Percentiles rank a stretch among this genome's conserved stretches.
These are phyloP conservation scores for Zaprionus taronus DNA, from an alignment of 1,140 invertebrate genomes.

Conservation along the genomic window DNA sequence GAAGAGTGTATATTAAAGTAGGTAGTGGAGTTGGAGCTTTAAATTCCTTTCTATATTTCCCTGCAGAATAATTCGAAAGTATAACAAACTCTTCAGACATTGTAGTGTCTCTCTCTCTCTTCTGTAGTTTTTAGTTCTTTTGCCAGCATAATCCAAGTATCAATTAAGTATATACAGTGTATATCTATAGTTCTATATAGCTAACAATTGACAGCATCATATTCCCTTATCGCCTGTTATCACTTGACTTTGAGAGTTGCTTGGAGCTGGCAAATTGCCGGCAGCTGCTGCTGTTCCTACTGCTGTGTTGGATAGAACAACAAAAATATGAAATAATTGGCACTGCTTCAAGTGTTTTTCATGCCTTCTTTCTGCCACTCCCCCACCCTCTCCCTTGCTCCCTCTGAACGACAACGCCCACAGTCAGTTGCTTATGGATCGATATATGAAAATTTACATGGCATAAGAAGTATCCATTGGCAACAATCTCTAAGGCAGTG, in stretches of 20 bases:
- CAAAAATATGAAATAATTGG: conserved; percentile 52
- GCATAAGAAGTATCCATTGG: conserved; percentile 30
- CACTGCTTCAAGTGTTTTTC: conserved; percentile 45
- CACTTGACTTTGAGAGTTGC: conserved; percentile 33
- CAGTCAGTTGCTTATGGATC: conserved; percentile 31
- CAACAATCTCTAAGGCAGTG: conserved; percentile 8
- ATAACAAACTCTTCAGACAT: too few species aligned
- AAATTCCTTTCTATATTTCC: background rate
- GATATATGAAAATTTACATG: conserved; percentile 56
- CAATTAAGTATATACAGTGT: background rate
- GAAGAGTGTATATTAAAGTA: background rate
- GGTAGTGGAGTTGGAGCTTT: background rate
- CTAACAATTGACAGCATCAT: conserved; percentile 29
- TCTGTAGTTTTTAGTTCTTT: background rate
- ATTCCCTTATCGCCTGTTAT: conserved; percentile 51
- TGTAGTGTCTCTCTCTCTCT: too few species aligned
- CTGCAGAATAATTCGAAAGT: too few species aligned
- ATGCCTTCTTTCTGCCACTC: background rate
- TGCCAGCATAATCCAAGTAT: background rate
- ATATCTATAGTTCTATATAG: background rate
- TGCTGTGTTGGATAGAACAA: conserved; percentile 3
- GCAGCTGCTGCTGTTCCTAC: background rate
- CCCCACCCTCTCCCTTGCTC: too few species aligned
- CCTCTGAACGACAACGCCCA: background rate
- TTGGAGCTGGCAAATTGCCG: conserved; percentile 34